These are phyloP conservation scores for Perca flavescens DNA, from an alignment of 2,113 vertebrate species.

Conservation along the genomic window DNA sequence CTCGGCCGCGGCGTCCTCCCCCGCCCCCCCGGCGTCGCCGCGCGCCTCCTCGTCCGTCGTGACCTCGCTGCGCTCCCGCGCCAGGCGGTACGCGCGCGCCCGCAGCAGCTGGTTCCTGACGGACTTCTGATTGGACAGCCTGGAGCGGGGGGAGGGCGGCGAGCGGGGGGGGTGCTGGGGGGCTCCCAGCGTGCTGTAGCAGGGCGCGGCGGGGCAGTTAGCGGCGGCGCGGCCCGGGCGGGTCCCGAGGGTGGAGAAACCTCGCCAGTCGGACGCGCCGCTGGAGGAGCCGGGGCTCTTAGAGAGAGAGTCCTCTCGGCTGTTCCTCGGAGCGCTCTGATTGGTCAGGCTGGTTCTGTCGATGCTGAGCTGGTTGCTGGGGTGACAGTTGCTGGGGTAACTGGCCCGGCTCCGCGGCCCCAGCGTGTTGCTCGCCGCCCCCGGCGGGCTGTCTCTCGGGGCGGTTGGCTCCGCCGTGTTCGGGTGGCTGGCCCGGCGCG, in stretches of 20 bases:
- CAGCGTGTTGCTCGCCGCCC: constrained; percentile 4
- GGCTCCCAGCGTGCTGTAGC: constrained; percentile 71
- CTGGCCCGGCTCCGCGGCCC: constrained; percentile 69
- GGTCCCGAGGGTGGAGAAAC: constrained; percentile 67
- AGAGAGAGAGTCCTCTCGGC: constrained; percentile 54
- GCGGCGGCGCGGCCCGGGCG: constrained; percentile 1
- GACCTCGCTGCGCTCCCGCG: constrained; percentile 74
- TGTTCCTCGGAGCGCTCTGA: constrained; percentile 42
- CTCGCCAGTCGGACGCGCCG: constrained; percentile 60
- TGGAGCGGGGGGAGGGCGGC: constrained; percentile 69
- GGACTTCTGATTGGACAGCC: constrained; percentile 73
- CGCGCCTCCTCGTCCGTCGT: constrained; percentile 78
- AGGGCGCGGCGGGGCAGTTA: constrained; percentile 31
- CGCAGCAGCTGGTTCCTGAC: constrained; percentile 78
- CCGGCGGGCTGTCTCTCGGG: constrained; percentile 9
- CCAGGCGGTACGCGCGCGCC: constrained; percentile 70
- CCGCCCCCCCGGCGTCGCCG: constrained; percentile 43
- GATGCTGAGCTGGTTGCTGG: constrained; percentile 50
- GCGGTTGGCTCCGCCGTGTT: constrained; percentile 27
- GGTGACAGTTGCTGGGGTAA: constrained; percentile 66
- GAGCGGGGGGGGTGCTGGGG: constrained; percentile 44
- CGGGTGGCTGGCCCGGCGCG: constrained; percentile 78
- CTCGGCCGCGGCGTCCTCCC: constrained; percentile 54
- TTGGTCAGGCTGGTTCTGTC: constrained; percentile 54
- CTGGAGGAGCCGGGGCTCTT: constrained; percentile 74